Conservation (phyloP, 2,797 vertebrate species). For the Gallirallus australis region DNA sequence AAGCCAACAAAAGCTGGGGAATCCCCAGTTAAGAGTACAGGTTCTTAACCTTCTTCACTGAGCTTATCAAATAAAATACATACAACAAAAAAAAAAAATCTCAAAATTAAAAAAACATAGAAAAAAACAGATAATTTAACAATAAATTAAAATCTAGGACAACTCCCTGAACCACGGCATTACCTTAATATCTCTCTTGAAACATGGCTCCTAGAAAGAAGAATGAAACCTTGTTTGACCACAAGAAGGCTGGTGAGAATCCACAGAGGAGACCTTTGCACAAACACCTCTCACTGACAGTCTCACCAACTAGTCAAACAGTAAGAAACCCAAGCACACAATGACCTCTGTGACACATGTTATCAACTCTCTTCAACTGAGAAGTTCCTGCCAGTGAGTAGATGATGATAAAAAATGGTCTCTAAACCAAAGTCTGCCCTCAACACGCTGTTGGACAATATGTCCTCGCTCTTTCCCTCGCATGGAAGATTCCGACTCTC, state of each 20-base stretch:
- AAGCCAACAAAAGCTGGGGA: slow-evolving; percentile 30
- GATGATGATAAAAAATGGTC: rapidly evolving
- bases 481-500: not conserved
- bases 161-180: not conserved
- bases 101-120: not conserved
- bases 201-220: not conserved
- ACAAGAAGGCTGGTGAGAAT: not conserved
- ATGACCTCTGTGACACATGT: rapidly evolving
- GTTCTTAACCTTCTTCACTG: not conserved
- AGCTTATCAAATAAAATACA: not conserved
- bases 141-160: not conserved
- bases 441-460: not conserved
- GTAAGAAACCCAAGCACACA: not conserved
- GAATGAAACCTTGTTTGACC: not conserved
- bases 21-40: not conserved
- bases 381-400: not conserved
- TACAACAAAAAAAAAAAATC: rapidly evolving
- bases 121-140: not conserved
- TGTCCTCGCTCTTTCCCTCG: not conserved
- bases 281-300: not conserved
- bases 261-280: not conserved
- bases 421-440: not conserved
- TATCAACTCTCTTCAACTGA: not conserved
- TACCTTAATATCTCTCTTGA: not conserved
- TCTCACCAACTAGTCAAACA: rapidly evolving